phyloP scores from a whole-genome alignment of 1,140 invertebrate genomes.

The Phocides pigmalion region DNA sequence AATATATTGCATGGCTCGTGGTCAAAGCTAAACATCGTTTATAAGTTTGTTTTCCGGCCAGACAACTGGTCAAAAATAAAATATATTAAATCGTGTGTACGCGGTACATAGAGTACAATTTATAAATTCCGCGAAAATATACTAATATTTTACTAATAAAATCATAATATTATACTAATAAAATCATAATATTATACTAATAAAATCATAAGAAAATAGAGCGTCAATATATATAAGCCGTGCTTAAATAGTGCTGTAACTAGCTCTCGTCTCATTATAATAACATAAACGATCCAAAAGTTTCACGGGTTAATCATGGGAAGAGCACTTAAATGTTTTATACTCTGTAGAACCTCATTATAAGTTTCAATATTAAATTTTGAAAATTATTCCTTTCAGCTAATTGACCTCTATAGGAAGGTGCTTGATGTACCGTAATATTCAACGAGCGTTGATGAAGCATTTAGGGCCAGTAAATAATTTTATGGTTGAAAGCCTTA shows the following conservation, averaged over 20 bases:
- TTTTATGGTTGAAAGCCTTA: neutral
- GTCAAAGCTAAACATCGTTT: too few species aligned
- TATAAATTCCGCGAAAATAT: too few species aligned
- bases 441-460: neutral
- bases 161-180: too few species aligned
- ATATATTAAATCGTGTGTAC: too few species aligned
- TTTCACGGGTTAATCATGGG: constrained; percentile 9
- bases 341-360: constrained; percentile 20
- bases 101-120: too few species aligned
- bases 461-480: neutral
- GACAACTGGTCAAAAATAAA: too few species aligned
- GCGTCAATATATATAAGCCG: neutral
- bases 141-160: too few species aligned
- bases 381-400: constrained; percentile 13
- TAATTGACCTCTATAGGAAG: constrained; percentile 7
- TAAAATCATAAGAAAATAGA: too few species aligned
- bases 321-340: constrained; percentile 29
- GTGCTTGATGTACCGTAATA: neutral
- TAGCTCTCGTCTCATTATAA: constrained; percentile 1
- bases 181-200: too few species aligned
- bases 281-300: constrained; percentile 8
- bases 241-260: neutral
- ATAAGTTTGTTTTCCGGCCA: too few species aligned
- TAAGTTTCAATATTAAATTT: constrained; percentile 30
- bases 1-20: too few species aligned